Percentiles rank a stretch among this genome's conserved stretches.
phyloP scores from a whole-genome alignment of 2,888 invertebrate genomes.

The Trisateles emortualis region DNA sequence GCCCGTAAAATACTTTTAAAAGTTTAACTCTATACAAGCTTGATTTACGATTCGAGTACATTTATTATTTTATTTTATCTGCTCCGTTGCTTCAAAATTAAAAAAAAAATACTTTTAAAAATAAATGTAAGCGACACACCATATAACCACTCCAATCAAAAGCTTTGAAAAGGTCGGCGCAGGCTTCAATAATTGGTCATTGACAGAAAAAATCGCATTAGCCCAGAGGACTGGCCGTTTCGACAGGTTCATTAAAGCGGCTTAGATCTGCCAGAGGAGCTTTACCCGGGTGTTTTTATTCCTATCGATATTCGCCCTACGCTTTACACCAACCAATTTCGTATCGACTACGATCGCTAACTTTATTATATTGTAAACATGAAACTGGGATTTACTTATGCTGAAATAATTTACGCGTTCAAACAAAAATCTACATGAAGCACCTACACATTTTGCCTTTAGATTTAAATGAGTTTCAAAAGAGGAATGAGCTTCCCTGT shows the following conservation, averaged over 20 bases:
- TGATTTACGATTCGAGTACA: not conserved
- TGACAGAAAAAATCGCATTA: slow-evolving; percentile 52
- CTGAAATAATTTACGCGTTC: not conserved
- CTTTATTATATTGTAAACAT: slow-evolving; percentile 25
- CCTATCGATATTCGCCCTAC: slow-evolving; percentile 48
- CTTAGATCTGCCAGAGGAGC: slow-evolving; percentile 52
- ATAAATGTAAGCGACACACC: slow-evolving; percentile 1
- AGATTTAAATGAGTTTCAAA: too few species aligned
- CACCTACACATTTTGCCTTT: too few species aligned
- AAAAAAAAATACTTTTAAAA: not conserved
- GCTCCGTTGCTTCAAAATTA: too few species aligned
- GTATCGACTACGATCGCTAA: slow-evolving; percentile 18
- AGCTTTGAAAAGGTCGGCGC: slow-evolving; percentile 6
- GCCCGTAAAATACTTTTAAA: slow-evolving; percentile 51
- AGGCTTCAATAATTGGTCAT: slow-evolving; percentile 43
- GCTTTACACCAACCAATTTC: slow-evolving; percentile 16
- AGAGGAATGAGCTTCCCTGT: too few species aligned
- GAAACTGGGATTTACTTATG: slow-evolving; percentile 15
- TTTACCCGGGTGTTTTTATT: slow-evolving; percentile 58
- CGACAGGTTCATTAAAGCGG: slow-evolving; percentile 67
- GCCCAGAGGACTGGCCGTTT: slow-evolving; percentile 57
- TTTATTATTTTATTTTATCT: too few species aligned
- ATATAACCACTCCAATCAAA: slow-evolving; percentile 8
- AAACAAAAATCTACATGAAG: too few species aligned
- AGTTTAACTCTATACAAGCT: slow-evolving; percentile 32